Base-by-base conservation (phyloP, 37 sponge, comb jelly and placozoan genomes). In the Tethya wilhelma region DNA sequence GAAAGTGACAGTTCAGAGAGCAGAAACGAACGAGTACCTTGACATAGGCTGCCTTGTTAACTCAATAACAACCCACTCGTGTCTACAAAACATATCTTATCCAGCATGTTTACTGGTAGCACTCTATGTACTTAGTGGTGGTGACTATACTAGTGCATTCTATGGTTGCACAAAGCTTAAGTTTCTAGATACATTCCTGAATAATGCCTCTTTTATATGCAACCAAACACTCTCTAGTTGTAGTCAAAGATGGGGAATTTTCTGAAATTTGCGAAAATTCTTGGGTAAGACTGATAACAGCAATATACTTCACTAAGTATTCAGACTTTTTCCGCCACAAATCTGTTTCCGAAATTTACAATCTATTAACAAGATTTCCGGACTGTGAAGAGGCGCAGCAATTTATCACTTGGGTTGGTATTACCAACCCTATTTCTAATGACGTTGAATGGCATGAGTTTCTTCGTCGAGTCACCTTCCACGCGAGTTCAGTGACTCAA, bases 71-170 rank as follows among this genome's bases (percentile, higher is more conserved):
- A 17, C 39, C 38, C 17, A 37, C 6, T 23, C 70, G 7, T 7
- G 9, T n/a, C 39, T 69, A 23, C n/a, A 20, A 20, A 69, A 32
- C 8, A 34, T 69, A 8, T 36, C n/a, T 20, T 11, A 69, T 36
- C 70, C 70, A 69, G 40, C 33, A 12, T 8, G 17, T 37, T 28
- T 11, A 11, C 17, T 69, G 17, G 70, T 69, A 34, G 70, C 40
- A 28, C 41, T 69, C 4, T 69, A 69, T 69, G 40, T 69, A 7
- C 4, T 69, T 7, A 34, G 39, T 20, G 70, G 70, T 38, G 25
- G 70, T 69, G 70, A 69, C 38, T 69, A 69, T 69, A 39, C 33
- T 37, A 69, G 70, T 17, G 25, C 70, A 11, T 69, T 69, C 33
- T 69, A 36, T 34, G 7, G 40, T 20, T 7, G 25, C 19, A 69